Evolutionary conservation across 1,140 invertebrate genomes (phyloP).

Genomic region (Pseudomyrmex gracilis): DNA sequence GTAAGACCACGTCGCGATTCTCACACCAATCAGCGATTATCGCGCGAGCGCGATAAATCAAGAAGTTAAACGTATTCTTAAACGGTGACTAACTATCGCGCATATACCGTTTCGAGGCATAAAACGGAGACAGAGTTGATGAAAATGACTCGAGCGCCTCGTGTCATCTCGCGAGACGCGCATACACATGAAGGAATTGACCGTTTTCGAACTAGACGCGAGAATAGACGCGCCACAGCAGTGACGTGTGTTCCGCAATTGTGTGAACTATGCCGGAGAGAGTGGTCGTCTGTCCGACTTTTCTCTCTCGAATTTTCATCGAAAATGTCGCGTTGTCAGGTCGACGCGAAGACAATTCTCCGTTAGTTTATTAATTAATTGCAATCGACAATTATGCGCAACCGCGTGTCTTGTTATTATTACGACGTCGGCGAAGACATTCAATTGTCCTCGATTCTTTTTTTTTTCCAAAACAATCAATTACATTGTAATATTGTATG

Average conservation of each 20-base stretch:
- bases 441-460: not conserved
- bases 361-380: slow-evolving; percentile 20
- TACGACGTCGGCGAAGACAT: not conserved
- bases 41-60: slow-evolving; percentile 75
- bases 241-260: slow-evolving; percentile 16
- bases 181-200: slow-evolving; percentile 16
- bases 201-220: slow-evolving; percentile 26
- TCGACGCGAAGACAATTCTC: not conserved
- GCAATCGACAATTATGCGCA: not conserved
- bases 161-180: slow-evolving; percentile 50
- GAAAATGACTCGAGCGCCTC: slow-evolving; percentile 13
- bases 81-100: slow-evolving; percentile 78
- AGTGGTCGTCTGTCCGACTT: not conserved
- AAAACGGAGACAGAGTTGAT: slow-evolving; percentile 49
- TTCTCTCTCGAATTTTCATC: not conserved
- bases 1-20: slow-evolving; percentile 44
- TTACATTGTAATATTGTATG: too few species aligned
- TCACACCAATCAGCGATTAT: slow-evolving; percentile 64
- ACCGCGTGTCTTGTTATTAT: not conserved
- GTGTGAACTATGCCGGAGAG: slow-evolving; percentile 3
- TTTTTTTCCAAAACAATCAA: not conserved
- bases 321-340: not conserved
- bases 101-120: not conserved
- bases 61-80: slow-evolving; percentile 74
- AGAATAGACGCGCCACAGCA: not conserved